Conservation (phyloP, 2,797 vertebrate species). For the Propithecus deckenii region DNA sequence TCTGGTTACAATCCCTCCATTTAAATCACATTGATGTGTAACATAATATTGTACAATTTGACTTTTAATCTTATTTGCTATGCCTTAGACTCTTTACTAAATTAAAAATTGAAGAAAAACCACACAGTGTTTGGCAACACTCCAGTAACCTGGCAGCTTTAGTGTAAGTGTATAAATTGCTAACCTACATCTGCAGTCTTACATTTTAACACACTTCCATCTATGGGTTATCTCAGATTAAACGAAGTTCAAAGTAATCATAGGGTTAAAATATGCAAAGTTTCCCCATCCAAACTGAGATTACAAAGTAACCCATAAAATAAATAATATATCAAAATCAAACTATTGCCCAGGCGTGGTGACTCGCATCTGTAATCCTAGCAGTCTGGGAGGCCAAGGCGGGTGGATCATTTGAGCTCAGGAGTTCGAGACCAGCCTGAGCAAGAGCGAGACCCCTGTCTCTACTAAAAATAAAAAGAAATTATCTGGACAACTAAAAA, state of each 20-base stretch:
- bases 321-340: neutral
- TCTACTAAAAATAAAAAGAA: too few relatives aligned
- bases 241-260: neutral
- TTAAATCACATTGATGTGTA: neutral
- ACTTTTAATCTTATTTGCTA: neutral
- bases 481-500: too few relatives aligned
- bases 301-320: neutral
- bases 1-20: neutral
- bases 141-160: neutral
- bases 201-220: neutral
- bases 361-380: too few relatives aligned
- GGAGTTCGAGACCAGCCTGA: too few relatives aligned
- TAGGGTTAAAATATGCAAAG: neutral
- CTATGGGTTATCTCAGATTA: neutral
- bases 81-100: neutral
- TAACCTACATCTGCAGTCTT: neutral
- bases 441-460: too few relatives aligned
- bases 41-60: neutral
- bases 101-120: neutral
- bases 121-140: neutral
- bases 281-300: neutral
- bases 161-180: neutral
- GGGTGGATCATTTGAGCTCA: too few relatives aligned
- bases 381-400: too few relatives aligned
- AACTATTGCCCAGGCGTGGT: neutral